Evolutionary conservation across 53 echinoderm and acorn worm genomes (phyloP).

Genomic region (Paracentrotus lividus): DNA sequence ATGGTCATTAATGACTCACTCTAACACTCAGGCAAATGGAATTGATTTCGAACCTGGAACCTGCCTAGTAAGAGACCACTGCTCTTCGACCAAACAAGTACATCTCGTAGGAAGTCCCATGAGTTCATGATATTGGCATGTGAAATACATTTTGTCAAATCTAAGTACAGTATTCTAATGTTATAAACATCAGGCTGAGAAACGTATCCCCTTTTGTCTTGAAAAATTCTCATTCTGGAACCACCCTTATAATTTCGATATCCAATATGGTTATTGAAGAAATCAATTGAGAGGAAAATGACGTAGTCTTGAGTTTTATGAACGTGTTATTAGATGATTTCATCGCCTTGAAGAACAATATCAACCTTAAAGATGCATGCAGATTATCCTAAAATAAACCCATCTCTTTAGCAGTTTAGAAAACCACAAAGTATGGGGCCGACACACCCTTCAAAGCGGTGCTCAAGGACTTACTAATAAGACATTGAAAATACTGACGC

Average conservation of each 20-base stretch:
- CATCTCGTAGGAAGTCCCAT: too few species aligned
- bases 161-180: background rate
- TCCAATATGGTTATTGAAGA: background rate
- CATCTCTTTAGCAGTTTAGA: background rate
- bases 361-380: background rate
- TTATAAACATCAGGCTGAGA: background rate
- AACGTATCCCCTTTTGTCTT: background rate
- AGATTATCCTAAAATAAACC: background rate
- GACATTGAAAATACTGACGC: background rate
- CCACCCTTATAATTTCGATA: background rate
- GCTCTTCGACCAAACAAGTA: too few species aligned
- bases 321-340: background rate
- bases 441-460: background rate
- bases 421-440: background rate
- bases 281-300: background rate
- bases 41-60: too few species aligned
- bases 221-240: background rate
- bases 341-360: background rate
- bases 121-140: too few species aligned
- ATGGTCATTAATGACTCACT: too few species aligned
- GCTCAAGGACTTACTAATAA: background rate
- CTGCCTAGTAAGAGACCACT: too few species aligned
- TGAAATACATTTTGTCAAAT: background rate
- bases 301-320: background rate
- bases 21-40: too few species aligned